Conservation (phyloP, 2,113 vertebrate genomes). For the Lipotes vexillifer region DNA sequence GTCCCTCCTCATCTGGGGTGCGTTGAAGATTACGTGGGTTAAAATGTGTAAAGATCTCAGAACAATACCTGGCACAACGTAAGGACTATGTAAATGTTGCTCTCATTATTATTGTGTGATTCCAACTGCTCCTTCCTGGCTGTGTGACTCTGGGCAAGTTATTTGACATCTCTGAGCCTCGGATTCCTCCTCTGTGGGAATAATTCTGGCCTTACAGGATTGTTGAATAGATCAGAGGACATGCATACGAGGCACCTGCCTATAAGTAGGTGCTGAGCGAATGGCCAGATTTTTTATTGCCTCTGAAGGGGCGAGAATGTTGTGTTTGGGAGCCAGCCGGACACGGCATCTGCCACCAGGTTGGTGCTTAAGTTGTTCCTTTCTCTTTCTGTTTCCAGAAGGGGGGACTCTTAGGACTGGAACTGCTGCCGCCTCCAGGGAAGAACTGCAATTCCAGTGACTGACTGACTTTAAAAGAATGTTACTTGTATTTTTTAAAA, state of each 20-base stretch:
- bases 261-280: neutral
- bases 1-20: neutral
- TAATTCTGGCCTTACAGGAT: neutral
- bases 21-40: neutral
- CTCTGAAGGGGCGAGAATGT: neutral
- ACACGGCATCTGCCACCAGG: neutral
- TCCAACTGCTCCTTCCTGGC: neutral
- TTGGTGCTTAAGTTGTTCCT: neutral
- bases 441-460: neutral
- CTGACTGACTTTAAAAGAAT: neutral
- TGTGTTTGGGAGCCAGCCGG: neutral
- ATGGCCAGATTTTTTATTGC: neutral
- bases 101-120: neutral
- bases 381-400: neutral
- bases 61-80: neutral
- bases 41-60: neutral
- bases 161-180: neutral
- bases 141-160: neutral
- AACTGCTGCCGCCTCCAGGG: neutral
- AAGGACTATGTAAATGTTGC: neutral
- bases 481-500: neutral
- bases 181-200: neutral
- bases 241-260: neutral
- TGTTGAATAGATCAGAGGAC: neutral
- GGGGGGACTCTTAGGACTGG: neutral